These are phyloP conservation scores for Laticauda laticaudata DNA, from an alignment of 2,113 vertebrate species.

Conservation along the genomic window DNA sequence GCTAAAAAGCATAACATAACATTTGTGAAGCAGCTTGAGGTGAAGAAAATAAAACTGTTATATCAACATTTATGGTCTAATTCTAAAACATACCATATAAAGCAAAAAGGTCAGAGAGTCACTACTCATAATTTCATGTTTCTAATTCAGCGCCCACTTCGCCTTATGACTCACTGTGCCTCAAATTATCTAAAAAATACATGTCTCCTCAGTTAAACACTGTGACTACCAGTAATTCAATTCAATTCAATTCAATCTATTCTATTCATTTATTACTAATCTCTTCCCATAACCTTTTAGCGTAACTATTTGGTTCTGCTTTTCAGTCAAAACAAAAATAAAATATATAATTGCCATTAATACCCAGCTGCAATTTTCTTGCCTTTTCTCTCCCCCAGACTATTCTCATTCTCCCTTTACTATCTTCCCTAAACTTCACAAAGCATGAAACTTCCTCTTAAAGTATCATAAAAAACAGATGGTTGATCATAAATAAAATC, in stretches of 20 bases:
- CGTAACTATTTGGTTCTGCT: not conserved
- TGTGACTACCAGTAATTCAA: not conserved
- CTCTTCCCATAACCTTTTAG: not conserved
- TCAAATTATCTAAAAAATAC: not conserved
- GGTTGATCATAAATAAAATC: not conserved
- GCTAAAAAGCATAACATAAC: conserved; percentile 68
- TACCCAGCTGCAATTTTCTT: not conserved
- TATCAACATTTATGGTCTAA: not conserved
- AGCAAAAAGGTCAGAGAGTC: not conserved
- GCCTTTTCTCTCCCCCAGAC: not conserved
- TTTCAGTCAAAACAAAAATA: not conserved
- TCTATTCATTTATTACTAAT: not conserved
- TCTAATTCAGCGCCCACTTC: not conserved
- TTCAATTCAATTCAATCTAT: not conserved
- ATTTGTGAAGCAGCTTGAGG: not conserved
- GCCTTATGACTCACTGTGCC: not conserved
- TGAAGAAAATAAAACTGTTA: not conserved
- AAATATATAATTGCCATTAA: not conserved
- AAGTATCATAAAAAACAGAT: not conserved
- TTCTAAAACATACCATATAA: not conserved
- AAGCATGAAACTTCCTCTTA: not conserved
- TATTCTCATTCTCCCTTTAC: not conserved
- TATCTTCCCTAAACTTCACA: not conserved
- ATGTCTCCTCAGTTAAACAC: not conserved
- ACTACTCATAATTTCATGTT: not conserved